A percentile compares a stretch with the other conserved stretches of the same genome.
Evolutionary conservation across 2,888 invertebrate genomes (phyloP).

Genomic region (Argyresthia goedartella): DNA sequence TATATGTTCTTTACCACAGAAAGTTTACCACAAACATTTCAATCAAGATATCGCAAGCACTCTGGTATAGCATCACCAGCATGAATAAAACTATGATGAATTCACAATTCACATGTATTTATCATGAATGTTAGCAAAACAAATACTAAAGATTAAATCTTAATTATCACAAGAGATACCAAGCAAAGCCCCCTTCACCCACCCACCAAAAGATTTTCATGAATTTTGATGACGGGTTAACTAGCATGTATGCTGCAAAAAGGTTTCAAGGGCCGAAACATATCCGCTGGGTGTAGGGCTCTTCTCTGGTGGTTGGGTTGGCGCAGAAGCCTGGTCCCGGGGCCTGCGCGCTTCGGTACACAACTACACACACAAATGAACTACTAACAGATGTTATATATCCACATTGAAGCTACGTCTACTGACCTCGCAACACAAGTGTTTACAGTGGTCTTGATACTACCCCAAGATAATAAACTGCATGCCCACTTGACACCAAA

Average conservation of each 20-base stretch:
- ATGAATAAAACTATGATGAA: background rate
- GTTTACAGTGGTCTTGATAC: slow-evolving; percentile 14
- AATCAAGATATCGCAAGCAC: background rate
- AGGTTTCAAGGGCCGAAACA: slow-evolving; percentile 28
- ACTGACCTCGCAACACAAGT: background rate
- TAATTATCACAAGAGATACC: slow-evolving; percentile 56
- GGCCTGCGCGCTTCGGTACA: slow-evolving; percentile 49
- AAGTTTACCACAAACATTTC: background rate
- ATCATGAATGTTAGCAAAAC: slow-evolving; percentile 6
- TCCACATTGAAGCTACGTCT: slow-evolving; percentile 1
- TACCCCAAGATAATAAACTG: too few species aligned
- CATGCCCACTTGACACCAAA: too few species aligned
- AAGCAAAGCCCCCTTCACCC: slow-evolving; percentile 73
- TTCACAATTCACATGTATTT: background rate
- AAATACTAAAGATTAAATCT: slow-evolving; percentile 9
- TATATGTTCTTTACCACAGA: too few species aligned
- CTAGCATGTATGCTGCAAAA: slow-evolving; percentile 9
- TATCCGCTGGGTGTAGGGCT: slow-evolving; percentile 65
- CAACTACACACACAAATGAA: background rate
- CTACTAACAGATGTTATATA: slow-evolving; percentile 1
- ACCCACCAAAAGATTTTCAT: slow-evolving; percentile 61
- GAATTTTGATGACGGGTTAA: slow-evolving; percentile 34
- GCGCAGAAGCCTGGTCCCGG: slow-evolving; percentile 65
- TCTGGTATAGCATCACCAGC: background rate
- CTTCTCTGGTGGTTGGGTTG: slow-evolving; percentile 71